Evolutionary conservation across 2,797 vertebrate species (phyloP), one percentile per base, ranked within the genome.

Genomic region (Poecilia velifera): DNA sequence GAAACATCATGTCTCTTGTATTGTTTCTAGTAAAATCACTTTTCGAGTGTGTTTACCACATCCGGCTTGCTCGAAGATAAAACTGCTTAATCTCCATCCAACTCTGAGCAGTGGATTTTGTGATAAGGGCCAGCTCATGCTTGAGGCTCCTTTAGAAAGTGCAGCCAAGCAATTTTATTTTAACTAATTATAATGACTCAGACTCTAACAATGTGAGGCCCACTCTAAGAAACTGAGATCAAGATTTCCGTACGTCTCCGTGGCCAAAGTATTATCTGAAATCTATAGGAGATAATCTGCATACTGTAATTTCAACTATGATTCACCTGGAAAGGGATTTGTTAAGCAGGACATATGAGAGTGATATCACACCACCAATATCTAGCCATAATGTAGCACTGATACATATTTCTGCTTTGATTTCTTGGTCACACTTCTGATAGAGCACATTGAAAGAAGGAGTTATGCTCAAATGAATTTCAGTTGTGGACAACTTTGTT

Each of bases 111-210:
- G 86, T 80, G 89, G 86, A 75, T 81, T 89, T 45, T 36, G 86
- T 84, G 91, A 93, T 92, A 90, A 94, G 88, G 74, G 82, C 70
- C 79, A 39, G 81, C 79, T 92, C 84, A 80, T 77, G 82, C 64
- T 83, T 68, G 18, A 74, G 81, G 88, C 86, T 62, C 79, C 88
- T 86, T 73, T 28, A 83, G 62, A 79, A 79, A 3, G 55, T 79
- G 84, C 77, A 86, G 86, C 82, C 4, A 49, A 90, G 84, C 84
- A 89, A 86, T 91, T 92, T 92, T 86, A 80, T 89, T 90, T 88
- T 49, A 87, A 84, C 86, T 75, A 84, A 85, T 81, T 83, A 81
- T 59, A 81, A 86, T 87, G 89, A 89, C 73, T 87, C 77, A 86
- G 83, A 76, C 57, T 62, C 74, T 76, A 78, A 90, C 51, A 16